Conservation (phyloP, 2,888 invertebrate species). For the Palloptera scutellata region DNA sequence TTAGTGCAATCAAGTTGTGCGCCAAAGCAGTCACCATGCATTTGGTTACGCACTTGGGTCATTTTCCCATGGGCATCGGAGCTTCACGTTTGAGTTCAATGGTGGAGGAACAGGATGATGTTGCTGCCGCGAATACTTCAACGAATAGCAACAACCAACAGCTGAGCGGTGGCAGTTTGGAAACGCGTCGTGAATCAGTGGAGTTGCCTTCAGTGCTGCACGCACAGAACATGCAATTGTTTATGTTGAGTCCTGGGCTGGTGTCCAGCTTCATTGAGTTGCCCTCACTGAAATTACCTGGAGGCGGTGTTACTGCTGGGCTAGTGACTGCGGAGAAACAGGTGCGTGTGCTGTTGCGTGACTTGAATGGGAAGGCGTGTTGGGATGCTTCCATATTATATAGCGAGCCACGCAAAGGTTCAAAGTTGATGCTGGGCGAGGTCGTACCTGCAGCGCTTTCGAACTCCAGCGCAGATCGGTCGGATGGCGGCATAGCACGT, state of each 20-base stretch:
- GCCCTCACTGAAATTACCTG: constrained; percentile 82
- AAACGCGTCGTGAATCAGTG: constrained; percentile 57
- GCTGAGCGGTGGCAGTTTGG: constrained; percentile 36
- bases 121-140: constrained; percentile 50
- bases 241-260: constrained; percentile 83
- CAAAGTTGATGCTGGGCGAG: constrained; percentile 20
- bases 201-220: constrained; percentile 84
- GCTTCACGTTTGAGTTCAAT: constrained; percentile 88
- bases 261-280: constrained; percentile 90
- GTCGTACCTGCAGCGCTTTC: not conserved
- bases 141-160: constrained; percentile 34
- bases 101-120: constrained; percentile 93
- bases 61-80: constrained; percentile 92
- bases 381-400: constrained; percentile 96
- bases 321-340: constrained; percentile 82
- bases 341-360: constrained; percentile 86
- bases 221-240: constrained; percentile 84
- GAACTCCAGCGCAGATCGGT: constrained; percentile 16
- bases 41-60: constrained; percentile 89
- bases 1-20: constrained; percentile 69
- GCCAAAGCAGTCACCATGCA: constrained; percentile 75
- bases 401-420: constrained; percentile 70
- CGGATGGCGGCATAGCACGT: constrained; percentile 22
- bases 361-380: constrained; percentile 92
- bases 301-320: constrained; percentile 79